Evolutionary conservation across 1,140 invertebrate genomes (phyloP).

Genomic region (Meloidogyne floridensis): DNA sequence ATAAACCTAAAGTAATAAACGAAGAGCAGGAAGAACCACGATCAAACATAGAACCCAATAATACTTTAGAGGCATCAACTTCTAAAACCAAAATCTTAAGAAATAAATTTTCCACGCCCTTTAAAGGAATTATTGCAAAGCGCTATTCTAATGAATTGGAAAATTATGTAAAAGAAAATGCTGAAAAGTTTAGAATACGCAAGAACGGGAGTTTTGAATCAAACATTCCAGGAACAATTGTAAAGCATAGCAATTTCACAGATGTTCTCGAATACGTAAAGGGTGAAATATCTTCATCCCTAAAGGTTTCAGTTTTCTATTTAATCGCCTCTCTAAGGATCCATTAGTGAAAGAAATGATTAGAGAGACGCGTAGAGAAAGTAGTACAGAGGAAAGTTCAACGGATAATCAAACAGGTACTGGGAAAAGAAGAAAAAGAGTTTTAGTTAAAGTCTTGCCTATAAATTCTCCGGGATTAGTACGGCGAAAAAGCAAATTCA

Average conservation of each 20-base stretch:
- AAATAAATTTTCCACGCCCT: neutral
- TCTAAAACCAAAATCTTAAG: neutral
- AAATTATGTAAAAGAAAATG: no score
- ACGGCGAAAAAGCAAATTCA: neutral
- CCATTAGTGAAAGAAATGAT: neutral
- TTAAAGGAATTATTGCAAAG: neutral
- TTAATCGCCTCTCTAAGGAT: neutral
- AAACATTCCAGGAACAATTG: no score
- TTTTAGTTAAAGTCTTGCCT: neutral
- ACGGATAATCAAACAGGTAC: no score
- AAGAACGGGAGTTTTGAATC: no score
- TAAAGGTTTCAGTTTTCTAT: neutral
- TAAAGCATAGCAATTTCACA: no score
- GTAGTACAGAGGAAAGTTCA: no score
- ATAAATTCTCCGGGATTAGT: conserved; percentile 11
- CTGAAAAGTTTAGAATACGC: no score
- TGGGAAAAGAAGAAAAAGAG: neutral
- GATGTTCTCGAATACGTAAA: no score
- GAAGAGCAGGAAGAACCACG: neutral
- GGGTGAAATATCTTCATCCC: neutral
- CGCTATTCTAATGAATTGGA: neutral
- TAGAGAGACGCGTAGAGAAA: neutral
- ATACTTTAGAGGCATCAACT: neutral
- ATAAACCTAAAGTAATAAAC: no score
- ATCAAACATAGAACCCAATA: neutral